These are phyloP conservation scores for Chloroceryle aenea DNA, from an alignment of 2,113 vertebrate genomes.

Conservation along the genomic window DNA sequence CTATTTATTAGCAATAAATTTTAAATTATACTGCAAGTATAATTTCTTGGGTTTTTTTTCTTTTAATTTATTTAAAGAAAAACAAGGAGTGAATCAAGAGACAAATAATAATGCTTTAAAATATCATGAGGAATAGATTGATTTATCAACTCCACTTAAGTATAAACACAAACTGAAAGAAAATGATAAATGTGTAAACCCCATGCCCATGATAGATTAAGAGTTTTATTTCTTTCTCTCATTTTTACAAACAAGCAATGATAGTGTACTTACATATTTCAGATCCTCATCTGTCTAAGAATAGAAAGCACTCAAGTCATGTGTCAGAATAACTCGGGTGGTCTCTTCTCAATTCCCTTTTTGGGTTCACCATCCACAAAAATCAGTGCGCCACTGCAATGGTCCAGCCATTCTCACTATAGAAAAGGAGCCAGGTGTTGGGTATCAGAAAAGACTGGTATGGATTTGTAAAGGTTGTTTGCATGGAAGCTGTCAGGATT, in stretches of 20 bases:
- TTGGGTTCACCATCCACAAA: constrained; percentile 56
- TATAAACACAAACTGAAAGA: neutral
- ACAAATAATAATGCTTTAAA: neutral
- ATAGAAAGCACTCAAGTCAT: constrained; percentile 36
- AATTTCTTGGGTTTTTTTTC: neutral
- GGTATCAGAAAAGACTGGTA: constrained; percentile 27
- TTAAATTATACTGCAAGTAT: constrained; percentile 6
- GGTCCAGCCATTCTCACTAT: constrained; percentile 61
- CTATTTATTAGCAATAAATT: constrained; percentile 33
- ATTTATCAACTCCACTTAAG: constrained; percentile 11
- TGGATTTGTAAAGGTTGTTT: neutral
- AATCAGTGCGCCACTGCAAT: constrained; percentile 20
- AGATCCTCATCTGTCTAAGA: constrained; percentile 54
- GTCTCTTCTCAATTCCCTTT: constrained; percentile 40
- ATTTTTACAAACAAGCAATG: neutral
- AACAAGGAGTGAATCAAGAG: neutral
- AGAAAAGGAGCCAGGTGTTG: constrained; percentile 60
- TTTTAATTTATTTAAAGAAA: constrained; percentile 16
- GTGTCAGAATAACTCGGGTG: neutral
- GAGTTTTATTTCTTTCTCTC: neutral
- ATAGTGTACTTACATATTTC: constrained; percentile 52
- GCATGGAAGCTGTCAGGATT: neutral
- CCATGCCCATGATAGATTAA: neutral
- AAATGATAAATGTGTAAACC: neutral
- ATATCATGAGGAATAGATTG: neutral